Base-by-base conservation (phyloP, 2,888 invertebrate genomes). In the Eumacrocentrus americanus region DNA sequence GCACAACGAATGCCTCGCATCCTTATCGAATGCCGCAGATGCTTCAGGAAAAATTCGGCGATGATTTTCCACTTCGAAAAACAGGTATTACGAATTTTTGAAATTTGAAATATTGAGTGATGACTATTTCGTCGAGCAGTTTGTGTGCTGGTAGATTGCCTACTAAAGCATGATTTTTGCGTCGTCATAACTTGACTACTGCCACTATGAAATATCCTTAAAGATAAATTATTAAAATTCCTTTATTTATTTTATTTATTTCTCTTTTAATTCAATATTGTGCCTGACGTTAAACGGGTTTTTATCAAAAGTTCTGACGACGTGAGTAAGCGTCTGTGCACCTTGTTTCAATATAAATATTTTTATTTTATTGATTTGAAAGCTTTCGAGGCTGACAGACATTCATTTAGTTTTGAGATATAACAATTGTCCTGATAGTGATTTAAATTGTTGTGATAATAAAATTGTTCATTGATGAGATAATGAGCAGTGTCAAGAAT, bases 11-110 rank as follows among this genome's bases (percentile, higher is more conserved):
- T 63, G 85, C 85, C 64, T 84, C 87, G 67, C 89, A 89, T 82
- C 89, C 89, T 1, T 89, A 89, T 82, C 84, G 89, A 74, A 84
- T 89, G 81, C 87, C 88, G 42, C 88, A 88, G 70, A 83, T 88
- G 67, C 84, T 84, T 72, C 72, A 84, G 78, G 78, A 83, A 76
- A 84, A 83, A 67, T 84, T 88, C 69, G 88, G 89, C 65, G 88
- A 89, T 63, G 96, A 96, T 85, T 96, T 94, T 83, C 96, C 96
- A 52, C 87, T 97, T 44, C 83, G 96, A 73, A 97, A 97, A 87
- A 96, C 96, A 84, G 96, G 96, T 97, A 83, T 81, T 85, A 65
- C 50, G 37, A 29, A 29, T 6, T 29, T 29, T 29, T 6, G 56
- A 42, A 56, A 57, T 40, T 61, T n/a, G n/a, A n/a, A 47, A 7